A percentile compares a stretch with the other conserved stretches of the same genome.
phyloP scores from a whole-genome alignment of 2,113 vertebrate genomes.

The Gnathonemus longibarbis region DNA sequence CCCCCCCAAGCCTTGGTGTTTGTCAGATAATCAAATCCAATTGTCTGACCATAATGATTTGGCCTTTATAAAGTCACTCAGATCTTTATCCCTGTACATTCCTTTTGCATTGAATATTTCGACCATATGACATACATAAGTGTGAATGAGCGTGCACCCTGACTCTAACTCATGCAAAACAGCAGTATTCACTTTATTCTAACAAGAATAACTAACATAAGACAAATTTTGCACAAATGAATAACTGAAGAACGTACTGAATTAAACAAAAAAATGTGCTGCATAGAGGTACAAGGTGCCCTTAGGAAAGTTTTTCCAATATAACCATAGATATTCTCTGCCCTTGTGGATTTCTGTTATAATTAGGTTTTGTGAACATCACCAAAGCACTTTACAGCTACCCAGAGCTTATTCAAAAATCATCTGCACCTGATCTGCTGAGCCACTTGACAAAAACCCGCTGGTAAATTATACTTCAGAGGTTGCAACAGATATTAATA shows the following conservation, averaged over 20 bases:
- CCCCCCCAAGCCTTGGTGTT: neutral
- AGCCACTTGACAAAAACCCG: neutral
- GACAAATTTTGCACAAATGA: neutral
- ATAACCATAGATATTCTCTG: neutral
- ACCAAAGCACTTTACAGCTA: neutral
- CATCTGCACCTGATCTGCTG: neutral
- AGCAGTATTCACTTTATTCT: neutral
- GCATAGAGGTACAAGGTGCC: neutral
- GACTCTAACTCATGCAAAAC: neutral
- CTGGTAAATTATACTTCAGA: neutral
- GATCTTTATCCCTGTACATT: neutral
- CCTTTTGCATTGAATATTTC: neutral
- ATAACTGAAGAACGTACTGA: neutral
- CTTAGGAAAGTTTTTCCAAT: neutral
- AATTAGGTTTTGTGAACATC: neutral
- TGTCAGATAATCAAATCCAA: neutral
- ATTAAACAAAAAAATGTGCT: neutral
- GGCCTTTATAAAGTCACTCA: neutral
- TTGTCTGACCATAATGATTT: neutral
- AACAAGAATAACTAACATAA: neutral
- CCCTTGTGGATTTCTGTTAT: neutral
- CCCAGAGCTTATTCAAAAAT: neutral
- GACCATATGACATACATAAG: neutral
- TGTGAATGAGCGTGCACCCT: neutral
- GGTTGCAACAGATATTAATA: neutral